Evolutionary conservation across 2,797 vertebrate species (phyloP), one percentile per base, ranked within the genome.

Genomic region (Crenuchus spilurus): DNA sequence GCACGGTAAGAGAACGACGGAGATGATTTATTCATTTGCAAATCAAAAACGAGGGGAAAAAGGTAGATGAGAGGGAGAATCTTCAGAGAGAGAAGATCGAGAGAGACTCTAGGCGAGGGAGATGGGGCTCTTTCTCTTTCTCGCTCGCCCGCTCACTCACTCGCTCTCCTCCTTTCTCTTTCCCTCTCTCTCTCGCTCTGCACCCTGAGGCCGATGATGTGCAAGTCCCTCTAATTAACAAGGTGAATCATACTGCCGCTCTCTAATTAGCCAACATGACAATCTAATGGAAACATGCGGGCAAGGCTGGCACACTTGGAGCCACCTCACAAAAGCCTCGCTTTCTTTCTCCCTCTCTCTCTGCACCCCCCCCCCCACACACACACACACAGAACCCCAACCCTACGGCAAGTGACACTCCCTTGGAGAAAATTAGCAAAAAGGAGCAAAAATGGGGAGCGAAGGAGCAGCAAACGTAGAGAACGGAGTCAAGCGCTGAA

Each of bases 171-270:
- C 5, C 33, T 41, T 28, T 57, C 67, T 70, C 37, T 70, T 20
- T 14, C 4, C 35, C 39, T 28, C 85, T 89, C 87, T 69, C 64
- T 75, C 69, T 69, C 76, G 46, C 71, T 74, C 61, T 78, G 82
- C 80, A 93, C 95, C 96, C 91, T 83, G 86, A 87, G 96, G 96
- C 93, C 87, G 90, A 91, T 94, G 92, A 93, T 95, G 94, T 95
- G 94, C 95, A 92, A 97, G 96, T 96, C 95, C 95, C 95, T 96
- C 96, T 99, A 98, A 99, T 99, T 99, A 99, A 97, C 96, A 98
- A 99, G 97, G 97, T 99, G 97, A 97, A 97, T 96, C 96, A 95
- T 94, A 94, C 95, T 89, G 95, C 94, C 92, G 92, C 93, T 94
- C 95, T 95, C 96, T 98, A 98, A 99, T 99, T 98, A 98, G 96